Evolutionary conservation across 2,797 vertebrate species (phyloP), one percentile per base, ranked within the genome.

Genomic region (Linurgus olivaceus): DNA sequence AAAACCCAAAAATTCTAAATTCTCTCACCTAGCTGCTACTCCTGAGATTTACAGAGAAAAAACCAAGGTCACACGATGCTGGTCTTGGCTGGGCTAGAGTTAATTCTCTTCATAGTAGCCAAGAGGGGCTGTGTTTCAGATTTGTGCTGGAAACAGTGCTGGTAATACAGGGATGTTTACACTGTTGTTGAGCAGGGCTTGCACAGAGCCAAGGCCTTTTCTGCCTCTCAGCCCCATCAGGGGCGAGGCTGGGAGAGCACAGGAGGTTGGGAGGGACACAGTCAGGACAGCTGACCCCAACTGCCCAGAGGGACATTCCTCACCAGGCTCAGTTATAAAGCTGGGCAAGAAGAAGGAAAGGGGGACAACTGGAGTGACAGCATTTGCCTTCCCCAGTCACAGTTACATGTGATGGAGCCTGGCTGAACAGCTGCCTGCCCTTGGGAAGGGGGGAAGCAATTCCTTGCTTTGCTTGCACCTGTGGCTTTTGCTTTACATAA

Each of bases 341-440:
- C 29, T n/a, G 40, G 16, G 26, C 38, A 52, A 45, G 52, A 28
- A 54, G 26, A 2, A 6, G 45, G 31, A 70, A 65, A 4, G 17
- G 40, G 40, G 40, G 40, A 42, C 14, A 38, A 38, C 35, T 54
- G 42, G 35, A 24, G 33, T 4, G 10, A 84, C 15, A 19, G 19
- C 0, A 0, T 65, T 59, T 65, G 73, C 35, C 51, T 42, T 65
- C 5, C 21, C 21, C 1, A 2, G 23, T 42, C n/a, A 28, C 31
- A 9, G 18, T 23, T 14, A 23, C 0, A 0, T 54, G 48, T 38
- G 40, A 16, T 28, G 33, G 33, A 47, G 25, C 8, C 7, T 2
- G 7, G 58, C 51, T 54, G 31, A 59, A 37, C 40, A 33, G 5
- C 17, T 48, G 33, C 7, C 20, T 4, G 4, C 4, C 5, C 23